Percentiles rank a stretch among this genome's conserved stretches.
phyloP scores from a whole-genome alignment of 2,888 invertebrate genomes.

The Hemaris fuciformis region DNA sequence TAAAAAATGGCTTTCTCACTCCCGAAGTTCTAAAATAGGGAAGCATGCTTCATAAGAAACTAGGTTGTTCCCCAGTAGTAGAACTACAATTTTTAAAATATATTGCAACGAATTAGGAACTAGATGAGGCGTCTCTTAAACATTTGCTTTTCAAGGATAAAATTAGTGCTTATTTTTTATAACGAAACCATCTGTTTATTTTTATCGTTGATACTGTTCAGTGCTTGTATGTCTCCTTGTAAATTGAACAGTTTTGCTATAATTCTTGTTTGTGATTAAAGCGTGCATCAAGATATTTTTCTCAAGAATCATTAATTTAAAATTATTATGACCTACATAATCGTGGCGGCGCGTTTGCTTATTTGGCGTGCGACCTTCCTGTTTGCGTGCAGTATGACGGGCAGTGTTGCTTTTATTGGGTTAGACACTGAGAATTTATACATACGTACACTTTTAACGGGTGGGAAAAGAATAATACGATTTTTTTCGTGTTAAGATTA shows the following conservation, averaged over 20 bases:
- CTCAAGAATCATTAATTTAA: conserved; percentile 1
- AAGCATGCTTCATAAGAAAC: too few relatives aligned
- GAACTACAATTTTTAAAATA: too few relatives aligned
- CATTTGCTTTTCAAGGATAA: too few relatives aligned
- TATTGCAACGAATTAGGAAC: too few relatives aligned
- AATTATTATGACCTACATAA: conserved; percentile 8
- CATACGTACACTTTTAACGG: too few relatives aligned
- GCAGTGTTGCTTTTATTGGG: neutral
- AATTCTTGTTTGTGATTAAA: neutral
- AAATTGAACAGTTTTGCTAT: neutral
- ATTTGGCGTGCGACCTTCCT: conserved; percentile 1
- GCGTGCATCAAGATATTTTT: neutral
- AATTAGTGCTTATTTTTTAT: too few relatives aligned
- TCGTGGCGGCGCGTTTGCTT: neutral
- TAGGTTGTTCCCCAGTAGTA: too few relatives aligned
- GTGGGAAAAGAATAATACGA: too few relatives aligned
- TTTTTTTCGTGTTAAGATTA: too few relatives aligned
- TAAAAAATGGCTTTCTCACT: too few relatives aligned
- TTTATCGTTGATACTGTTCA: neutral
- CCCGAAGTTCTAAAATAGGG: too few relatives aligned
- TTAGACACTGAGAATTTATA: neutral
- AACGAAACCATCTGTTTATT: neutral
- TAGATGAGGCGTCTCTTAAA: neutral
- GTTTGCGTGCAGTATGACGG: neutral
- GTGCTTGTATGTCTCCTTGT: neutral